A percentile compares a stretch with the other conserved stretches of the same genome.
Evolutionary conservation across 2,888 invertebrate species (phyloP).

Genomic region (Drosophila tripunctata): DNA sequence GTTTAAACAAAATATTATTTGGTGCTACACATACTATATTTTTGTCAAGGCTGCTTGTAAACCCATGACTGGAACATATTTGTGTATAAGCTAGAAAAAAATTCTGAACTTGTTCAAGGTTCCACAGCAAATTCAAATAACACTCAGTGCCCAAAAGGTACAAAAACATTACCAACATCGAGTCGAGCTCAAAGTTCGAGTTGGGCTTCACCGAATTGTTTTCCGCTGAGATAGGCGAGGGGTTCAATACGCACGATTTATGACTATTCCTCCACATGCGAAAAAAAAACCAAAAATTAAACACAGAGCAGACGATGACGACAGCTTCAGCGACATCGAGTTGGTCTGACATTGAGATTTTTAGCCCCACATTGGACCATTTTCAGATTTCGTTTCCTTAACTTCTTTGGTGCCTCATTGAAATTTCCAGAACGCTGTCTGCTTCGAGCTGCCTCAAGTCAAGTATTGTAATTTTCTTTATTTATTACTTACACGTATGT

Average conservation of each 20-base stretch:
- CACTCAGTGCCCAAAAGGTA: too few relatives aligned
- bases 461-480: conserved; percentile 62
- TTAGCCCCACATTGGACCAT: conserved; percentile 2
- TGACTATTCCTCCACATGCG: conserved; percentile 42
- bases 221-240: conserved; percentile 30
- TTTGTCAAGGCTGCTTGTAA: conserved; percentile 36
- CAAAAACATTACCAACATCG: conserved; percentile 6
- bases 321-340: conserved; percentile 1
- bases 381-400: conserved; percentile 19
- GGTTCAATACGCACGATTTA: conserved; percentile 40
- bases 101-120: conserved; percentile 19
- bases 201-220: background rate
- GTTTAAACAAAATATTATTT: background rate
- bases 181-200: conserved; percentile 17
- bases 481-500: conserved; percentile 58
- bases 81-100: conserved; percentile 11
- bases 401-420: conserved; percentile 29
- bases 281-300: conserved; percentile 29
- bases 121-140: background rate
- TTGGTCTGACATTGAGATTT: conserved; percentile 48
- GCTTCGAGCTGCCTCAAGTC: conserved; percentile 20
- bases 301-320: conserved; percentile 9
- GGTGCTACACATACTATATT: too few relatives aligned
- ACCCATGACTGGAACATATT: background rate
- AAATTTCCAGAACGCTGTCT: conserved; percentile 49